Evolutionary conservation across 2,113 vertebrate genomes (phyloP).

Genomic region (Cricetomys ansorgei): DNA sequence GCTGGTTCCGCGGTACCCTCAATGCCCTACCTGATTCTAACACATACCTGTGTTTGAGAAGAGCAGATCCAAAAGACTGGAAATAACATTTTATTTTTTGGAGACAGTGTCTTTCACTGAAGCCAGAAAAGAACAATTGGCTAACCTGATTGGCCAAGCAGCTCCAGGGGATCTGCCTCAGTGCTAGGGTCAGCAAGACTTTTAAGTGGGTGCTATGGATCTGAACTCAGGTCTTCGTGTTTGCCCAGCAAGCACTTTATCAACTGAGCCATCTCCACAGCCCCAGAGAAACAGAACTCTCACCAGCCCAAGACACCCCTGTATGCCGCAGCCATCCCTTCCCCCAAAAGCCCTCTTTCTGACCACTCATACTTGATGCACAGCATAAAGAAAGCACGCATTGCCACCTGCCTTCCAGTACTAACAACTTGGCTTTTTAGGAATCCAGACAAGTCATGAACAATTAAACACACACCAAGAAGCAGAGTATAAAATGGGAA

Average conservation of each 20-base stretch:
- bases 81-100: background rate
- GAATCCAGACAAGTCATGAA: background rate
- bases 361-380: background rate
- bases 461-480: background rate
- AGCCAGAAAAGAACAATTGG: background rate
- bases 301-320: background rate
- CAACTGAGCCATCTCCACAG: background rate
- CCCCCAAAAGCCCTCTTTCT: slow-evolving; percentile 19
- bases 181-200: background rate
- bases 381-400: background rate
- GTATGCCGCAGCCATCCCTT: background rate
- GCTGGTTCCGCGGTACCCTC: background rate
- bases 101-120: background rate
- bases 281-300: background rate
- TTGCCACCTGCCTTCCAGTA: slow-evolving; percentile 50
- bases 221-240: background rate
- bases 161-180: background rate
- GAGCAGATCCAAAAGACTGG: background rate
- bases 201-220: background rate
- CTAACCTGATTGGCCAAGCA: background rate
- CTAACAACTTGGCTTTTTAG: background rate
- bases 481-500: background rate
- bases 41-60: background rate
- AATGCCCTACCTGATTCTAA: background rate
- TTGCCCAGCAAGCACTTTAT: background rate